Evolutionary conservation across 92 coral and sea anemone species (phyloP).

Genomic region (Phymanthus crucifer): DNA sequence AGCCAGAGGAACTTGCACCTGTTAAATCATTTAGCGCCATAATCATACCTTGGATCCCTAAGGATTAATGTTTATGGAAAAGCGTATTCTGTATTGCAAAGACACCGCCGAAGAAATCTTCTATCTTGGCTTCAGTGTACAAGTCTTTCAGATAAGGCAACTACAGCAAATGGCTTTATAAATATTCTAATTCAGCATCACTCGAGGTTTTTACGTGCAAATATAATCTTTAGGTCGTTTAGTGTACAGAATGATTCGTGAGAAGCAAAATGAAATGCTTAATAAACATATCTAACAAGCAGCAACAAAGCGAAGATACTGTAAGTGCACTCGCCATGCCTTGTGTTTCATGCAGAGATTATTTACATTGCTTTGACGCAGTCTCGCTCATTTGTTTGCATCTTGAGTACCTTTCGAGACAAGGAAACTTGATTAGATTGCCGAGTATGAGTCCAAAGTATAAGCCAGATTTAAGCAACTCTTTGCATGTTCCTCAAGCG

Average conservation of each 20-base stretch:
- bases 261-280: background rate
- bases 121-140: background rate
- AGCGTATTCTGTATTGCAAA: background rate
- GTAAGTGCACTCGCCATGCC: background rate
- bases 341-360: background rate
- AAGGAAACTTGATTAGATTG: slow-evolving; percentile 7
- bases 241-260: background rate
- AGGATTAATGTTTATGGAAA: slow-evolving; percentile 2
- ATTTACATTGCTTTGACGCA: background rate
- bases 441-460: background rate
- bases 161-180: background rate
- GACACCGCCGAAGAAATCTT: background rate
- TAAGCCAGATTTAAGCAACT: background rate
- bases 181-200: background rate
- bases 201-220: background rate
- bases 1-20: background rate
- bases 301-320: background rate
- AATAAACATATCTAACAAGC: background rate
- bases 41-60: background rate
- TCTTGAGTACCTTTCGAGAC: background rate
- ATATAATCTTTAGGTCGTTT: slow-evolving; percentile 1
- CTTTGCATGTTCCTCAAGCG: slow-evolving; percentile 7
- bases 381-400: background rate
- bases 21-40: background rate
- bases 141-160: background rate